Evolutionary conservation across 2,113 vertebrate species (phyloP).

Genomic region (Vulpes lagopus): DNA sequence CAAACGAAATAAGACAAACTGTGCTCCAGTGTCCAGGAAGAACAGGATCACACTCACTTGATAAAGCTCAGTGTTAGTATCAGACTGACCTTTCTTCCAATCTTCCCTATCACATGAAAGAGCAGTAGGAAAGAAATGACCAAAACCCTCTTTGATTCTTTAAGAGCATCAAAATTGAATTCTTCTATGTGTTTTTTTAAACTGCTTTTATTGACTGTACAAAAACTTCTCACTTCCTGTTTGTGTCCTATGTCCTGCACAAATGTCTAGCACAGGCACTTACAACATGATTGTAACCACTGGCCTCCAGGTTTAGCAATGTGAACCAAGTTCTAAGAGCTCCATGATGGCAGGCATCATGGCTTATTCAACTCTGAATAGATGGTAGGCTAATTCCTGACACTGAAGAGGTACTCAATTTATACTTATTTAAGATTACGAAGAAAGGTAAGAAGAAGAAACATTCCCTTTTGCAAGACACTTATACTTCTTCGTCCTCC

Average conservation of each 20-base stretch:
- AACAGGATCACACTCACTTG: background rate
- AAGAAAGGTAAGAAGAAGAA: background rate
- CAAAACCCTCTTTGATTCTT: background rate
- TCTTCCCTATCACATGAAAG: background rate
- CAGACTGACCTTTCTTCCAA: background rate
- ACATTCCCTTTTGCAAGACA: background rate
- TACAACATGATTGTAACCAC: background rate
- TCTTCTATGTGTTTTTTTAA: background rate
- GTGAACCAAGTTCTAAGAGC: background rate
- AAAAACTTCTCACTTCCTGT: background rate
- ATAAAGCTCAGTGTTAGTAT: background rate
- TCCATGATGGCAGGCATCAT: background rate
- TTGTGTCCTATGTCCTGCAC: background rate
- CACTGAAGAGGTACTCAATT: background rate
- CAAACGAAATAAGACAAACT: background rate
- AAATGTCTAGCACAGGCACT: background rate
- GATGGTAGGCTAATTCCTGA: background rate
- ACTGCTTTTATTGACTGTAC: background rate
- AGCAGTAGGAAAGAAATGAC: background rate
- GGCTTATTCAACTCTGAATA: background rate
- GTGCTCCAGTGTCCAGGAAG: background rate
- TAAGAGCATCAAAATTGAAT: background rate
- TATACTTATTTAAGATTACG: background rate
- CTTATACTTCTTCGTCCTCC: background rate
- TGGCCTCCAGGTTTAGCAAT: background rate